A percentile compares a stretch with the other conserved stretches of the same genome.
Evolutionary conservation across 2,797 vertebrate species (phyloP).

Genomic region (Oreochromis mossambicus): DNA sequence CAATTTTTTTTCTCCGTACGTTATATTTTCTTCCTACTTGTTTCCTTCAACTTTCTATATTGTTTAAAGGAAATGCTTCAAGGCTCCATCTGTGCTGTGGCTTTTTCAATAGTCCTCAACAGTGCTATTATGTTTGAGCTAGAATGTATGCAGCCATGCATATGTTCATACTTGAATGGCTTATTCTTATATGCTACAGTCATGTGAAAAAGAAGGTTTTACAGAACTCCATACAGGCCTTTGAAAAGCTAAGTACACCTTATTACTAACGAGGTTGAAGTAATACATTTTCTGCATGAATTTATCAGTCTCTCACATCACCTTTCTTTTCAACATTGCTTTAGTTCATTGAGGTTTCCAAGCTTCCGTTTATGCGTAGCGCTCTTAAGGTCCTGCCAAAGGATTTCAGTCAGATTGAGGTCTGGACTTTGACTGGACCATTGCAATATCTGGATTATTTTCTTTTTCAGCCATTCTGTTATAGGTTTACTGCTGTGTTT

Average conservation of each 20-base stretch:
- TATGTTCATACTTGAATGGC: neutral
- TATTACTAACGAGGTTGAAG: neutral
- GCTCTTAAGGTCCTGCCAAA: neutral
- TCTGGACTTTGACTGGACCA: neutral
- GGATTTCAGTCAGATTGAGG: neutral
- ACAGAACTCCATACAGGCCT: neutral
- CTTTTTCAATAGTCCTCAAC: neutral
- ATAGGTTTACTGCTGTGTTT: neutral
- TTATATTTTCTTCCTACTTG: constrained; percentile 17
- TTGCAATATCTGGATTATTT: neutral
- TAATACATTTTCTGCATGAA: neutral
- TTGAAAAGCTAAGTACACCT: neutral
- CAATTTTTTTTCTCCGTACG: constrained; percentile 7
- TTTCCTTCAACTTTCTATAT: constrained; percentile 16
- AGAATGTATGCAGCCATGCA: neutral
- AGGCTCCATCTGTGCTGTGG: neutral
- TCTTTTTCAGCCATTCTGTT: neutral
- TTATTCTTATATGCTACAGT: neutral
- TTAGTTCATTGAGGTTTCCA: neutral
- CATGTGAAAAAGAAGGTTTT: neutral
- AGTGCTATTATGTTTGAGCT: neutral
- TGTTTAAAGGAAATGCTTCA: constrained; percentile 11
- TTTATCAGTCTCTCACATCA: neutral
- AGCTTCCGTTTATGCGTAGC: fast-evolving
- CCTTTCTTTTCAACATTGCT: neutral